Evolutionary conservation across 2,888 invertebrate genomes (phyloP), one percentile per base, ranked within the genome.

Genomic region (Therioaphis trifolii): DNA sequence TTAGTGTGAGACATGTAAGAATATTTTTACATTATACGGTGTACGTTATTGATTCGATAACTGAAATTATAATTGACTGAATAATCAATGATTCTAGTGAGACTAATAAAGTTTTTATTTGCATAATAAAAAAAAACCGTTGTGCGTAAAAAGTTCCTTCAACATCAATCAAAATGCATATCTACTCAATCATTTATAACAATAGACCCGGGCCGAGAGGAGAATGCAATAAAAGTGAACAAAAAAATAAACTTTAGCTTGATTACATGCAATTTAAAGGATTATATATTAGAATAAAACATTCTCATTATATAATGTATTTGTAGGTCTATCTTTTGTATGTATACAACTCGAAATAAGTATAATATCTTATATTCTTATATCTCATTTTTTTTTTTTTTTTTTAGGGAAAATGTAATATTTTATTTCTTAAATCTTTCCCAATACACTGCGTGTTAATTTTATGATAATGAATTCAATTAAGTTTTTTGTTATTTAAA

Each of bases 181-280:
- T 68, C 18, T 58, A 58, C 52, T 74, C 72, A 21, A 74, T 74
- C 72, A 74, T 74, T 74, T 74, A 74, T 74, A 74, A 52, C 15
- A 35, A 74, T 35, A 11, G 14, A 72, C 29, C 18, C 12, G n/a
- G 52, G 35, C 0, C 29, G 35, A 55, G 15, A 52, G 52, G n/a
- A 55, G n/a, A 21, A 55, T 7, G n/a, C 4, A n/a, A 55, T 12
- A 7, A 21, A 21, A 21, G 29, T 27, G 49, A 43, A 29, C n/a
- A 69, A 69, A 69, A n/a, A 55, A 55, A 55, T 9, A 18, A 69
- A 69, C 24, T 69, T 46, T 72, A 49, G 14, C 72, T 52, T 29
- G 29, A 72, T 72, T 52, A 49, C 27, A 46, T 69, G 21, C 15
- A 15, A 46, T 69, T 69, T 69, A 69, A 69, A 69, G 21, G 43